Base-by-base conservation (phyloP, 2,888 invertebrate species). In the Athetis lepigone region DNA sequence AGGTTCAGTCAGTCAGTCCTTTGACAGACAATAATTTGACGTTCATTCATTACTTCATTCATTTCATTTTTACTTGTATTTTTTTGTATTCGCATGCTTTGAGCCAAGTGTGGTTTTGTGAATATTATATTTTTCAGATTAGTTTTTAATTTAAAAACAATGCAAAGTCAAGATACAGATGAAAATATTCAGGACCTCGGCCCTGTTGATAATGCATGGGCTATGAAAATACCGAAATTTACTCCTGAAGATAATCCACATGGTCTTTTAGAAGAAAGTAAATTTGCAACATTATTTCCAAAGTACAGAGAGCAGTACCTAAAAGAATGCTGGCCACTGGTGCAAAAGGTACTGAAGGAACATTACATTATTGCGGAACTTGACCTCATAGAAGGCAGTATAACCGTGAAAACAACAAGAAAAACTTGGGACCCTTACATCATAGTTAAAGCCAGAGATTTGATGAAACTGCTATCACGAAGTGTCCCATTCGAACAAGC, bases 351-450 rank as follows among this genome's bases (percentile, higher is more conserved):
- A 0, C 91, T 99, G 19, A 95, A 95, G 29, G 98, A 98, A 81
- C 96, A 98, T 88, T 96, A 96, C 76, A 91, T 99, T 9, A 97
- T 97, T 83, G 98, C 98, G 0, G 98, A 99, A 84, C 92, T 99
- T 71, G 99, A 99, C 93, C 95, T 99, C 2, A 96, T 99, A 5
- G 99, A 99, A 95, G 97, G 99, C 42, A 98, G 98, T 82, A 98
- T 99, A 97, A 97, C 97, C 0, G 99, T 99, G 0, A 96, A 96
- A 89, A 99, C 99, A 0, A 99, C 99, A 0, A 95, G 98, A 56
- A 99, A 99, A 95, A 99, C 99, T 0, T 99, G 98, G 98, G 99
- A 99, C 95, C 99, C 99, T 0, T 99, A 98, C 81, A 98, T 99
- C 56, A 98, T 99, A 45, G 96, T 99, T 27, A 99, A 99, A 94